Conservation (phyloP, 23 tunicate species). For the Clavelina lepadiformis region DNA sequence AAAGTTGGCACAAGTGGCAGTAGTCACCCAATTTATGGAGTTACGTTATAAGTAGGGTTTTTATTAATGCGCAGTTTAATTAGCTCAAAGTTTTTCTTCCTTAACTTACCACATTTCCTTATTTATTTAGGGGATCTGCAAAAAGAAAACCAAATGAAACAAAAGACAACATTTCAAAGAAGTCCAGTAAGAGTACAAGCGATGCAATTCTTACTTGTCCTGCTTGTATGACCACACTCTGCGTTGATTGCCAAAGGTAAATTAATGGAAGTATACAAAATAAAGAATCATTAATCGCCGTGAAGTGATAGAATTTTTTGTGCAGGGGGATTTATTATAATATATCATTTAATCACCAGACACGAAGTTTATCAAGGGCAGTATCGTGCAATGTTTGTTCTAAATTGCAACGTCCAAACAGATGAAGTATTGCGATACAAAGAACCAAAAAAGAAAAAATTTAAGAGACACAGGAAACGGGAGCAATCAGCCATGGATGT, state of each 20-base stretch:
- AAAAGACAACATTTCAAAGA: constrained; percentile 15
- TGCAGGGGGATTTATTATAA: no score
- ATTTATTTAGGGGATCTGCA: constrained; percentile 1
- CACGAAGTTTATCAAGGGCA: constrained; percentile 78
- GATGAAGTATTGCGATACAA: constrained; percentile 63
- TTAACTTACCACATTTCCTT: no score
- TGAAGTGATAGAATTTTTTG: no score
- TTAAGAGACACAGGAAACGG: constrained; percentile 51
- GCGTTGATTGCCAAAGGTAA: constrained; percentile 86
- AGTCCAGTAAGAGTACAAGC: no score
- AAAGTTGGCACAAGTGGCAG: no score
- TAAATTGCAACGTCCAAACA: constrained; percentile 61
- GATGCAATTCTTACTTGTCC: constrained; percentile 40
- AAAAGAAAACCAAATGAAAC: constrained; percentile 1
- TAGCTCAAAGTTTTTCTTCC: no score
- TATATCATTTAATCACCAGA: no score
- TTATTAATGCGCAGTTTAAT: no score
- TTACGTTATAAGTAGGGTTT: no score
- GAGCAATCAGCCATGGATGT: constrained; percentile 7
- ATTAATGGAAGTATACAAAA: background rate
- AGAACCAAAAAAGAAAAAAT: constrained; percentile 51
- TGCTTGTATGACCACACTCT: constrained; percentile 77
- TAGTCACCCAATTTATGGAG: no score
- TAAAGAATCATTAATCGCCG: no score
- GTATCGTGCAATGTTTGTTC: constrained; percentile 91